Evolutionary conservation across 2,888 invertebrate genomes (phyloP), one percentile per base, ranked within the genome.

Genomic region (Tenthredo amoena): DNA sequence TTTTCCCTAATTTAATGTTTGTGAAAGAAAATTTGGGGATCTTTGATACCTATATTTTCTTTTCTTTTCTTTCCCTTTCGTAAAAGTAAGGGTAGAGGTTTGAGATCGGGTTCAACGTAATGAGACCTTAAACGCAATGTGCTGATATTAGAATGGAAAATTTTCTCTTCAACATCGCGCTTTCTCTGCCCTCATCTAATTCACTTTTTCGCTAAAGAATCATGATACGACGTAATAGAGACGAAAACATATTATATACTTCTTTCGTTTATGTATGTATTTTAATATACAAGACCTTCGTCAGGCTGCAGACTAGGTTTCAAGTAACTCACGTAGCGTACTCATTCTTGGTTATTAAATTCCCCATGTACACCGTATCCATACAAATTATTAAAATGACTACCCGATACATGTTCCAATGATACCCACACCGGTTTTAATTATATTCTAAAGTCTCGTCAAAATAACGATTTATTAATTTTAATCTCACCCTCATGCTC

Each of bases 171-270:
- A 43, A 5, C 9, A 74, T 12, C 43, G 21, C 15, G 43, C 21
- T 9, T 40, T 72, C 21, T 43, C 18, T 21, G 6, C 10, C 5
- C 43, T 43, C 26, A 74, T 74, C 6, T 74, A 43, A 74, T n/a
- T 74, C 34, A 34, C 34, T 68, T 68, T 34, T 68, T 34, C 7
- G 0, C 7, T 68, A 12, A 31, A 68, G 62, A 10, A 71, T 5
- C n/a, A 5, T 15, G 74, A 74, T 43, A 34, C 77, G 50, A 10
- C 15, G 77, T 77, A n/a, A 77, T 77, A 77, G 77, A 50, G 50
- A 77, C 55, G 50, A 77, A 55, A 77, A 77, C 50, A 77, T 31
- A 77, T 77, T 55, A 77, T 26, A 10, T 37, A 40, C n/a, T 76
- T 31, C 50, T 26, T 77, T 18, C 31, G 34, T 31, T 31, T 31